Conservation (phyloP, 2,113 vertebrate genomes). For the Mastomys coucha region DNA sequence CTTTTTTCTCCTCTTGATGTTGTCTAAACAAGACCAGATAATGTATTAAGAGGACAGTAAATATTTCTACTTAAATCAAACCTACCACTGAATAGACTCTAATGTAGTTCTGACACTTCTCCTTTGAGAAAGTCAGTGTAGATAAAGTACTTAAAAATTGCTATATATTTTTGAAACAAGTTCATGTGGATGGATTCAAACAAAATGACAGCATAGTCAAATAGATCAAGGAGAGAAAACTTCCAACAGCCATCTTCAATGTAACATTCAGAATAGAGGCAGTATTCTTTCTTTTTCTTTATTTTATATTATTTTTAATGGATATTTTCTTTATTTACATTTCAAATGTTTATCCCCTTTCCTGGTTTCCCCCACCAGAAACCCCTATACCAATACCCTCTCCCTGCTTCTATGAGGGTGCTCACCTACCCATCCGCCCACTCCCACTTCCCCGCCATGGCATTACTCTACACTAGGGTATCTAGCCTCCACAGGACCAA, state of each 20-base stretch:
- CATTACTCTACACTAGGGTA: no score
- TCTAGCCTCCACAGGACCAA: no score
- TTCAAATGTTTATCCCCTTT: no score
- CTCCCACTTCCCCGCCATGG: no score
- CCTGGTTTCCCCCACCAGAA: no score
- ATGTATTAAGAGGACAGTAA: background rate
- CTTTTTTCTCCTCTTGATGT: background rate
- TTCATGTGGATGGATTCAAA: conserved; percentile 84
- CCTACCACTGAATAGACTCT: background rate
- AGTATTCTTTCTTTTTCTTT: background rate
- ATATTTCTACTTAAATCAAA: background rate
- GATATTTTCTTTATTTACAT: no score
- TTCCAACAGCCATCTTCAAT: conserved; percentile 78
- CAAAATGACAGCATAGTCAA: conserved; percentile 85
- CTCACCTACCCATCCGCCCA: no score
- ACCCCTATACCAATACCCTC: no score
- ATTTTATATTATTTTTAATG: no score
- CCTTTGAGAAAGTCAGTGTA: background rate
- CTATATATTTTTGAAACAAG: conserved; percentile 86
- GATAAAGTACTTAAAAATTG: conserved; percentile 86
- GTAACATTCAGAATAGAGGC: conserved; percentile 78
- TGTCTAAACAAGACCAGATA: background rate
- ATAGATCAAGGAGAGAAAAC: conserved; percentile 84
- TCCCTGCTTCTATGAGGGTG: no score
- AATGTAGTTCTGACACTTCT: background rate